A percentile compares a stretch with the other conserved stretches of the same genome.
These are phyloP conservation scores for Sparus aurata DNA, from an alignment of 2,797 vertebrate species.

Conservation along the genomic window DNA sequence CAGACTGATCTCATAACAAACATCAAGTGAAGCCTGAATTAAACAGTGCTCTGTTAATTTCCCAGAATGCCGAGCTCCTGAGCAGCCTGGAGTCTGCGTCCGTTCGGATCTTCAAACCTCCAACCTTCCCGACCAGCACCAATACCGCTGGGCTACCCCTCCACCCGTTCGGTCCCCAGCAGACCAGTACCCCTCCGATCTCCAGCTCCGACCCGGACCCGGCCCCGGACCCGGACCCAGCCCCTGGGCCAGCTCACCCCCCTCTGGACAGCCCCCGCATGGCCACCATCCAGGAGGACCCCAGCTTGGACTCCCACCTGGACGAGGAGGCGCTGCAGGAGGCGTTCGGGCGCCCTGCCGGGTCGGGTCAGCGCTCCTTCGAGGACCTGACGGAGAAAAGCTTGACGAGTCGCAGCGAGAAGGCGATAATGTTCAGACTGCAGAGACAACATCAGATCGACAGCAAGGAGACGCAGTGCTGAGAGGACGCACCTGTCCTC, in stretches of 20 bases:
- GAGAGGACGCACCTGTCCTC: constrained; percentile 49
- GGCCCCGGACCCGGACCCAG: background rate
- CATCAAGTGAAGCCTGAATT: background rate
- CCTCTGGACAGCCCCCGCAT: constrained; percentile 88
- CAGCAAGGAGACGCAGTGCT: constrained; percentile 97
- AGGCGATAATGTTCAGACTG: constrained; percentile 81
- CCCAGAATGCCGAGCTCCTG: constrained; percentile 94
- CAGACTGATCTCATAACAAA: too few species aligned
- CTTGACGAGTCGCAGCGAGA: constrained; percentile 80
- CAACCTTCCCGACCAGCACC: constrained; percentile 32
- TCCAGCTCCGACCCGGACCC: background rate
- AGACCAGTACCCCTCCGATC: constrained; percentile 73
- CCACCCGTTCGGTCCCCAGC: constrained; percentile 61
- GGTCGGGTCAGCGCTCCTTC: constrained; percentile 87
- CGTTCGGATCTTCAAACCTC: constrained; percentile 91
- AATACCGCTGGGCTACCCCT: constrained; percentile 44
- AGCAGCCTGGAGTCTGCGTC: constrained; percentile 96
- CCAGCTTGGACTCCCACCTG: constrained; percentile 89
- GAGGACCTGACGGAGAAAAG: constrained; percentile 92
- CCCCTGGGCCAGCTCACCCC: constrained; percentile 13
- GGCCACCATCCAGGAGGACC: constrained; percentile 97
- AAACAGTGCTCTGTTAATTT: background rate
- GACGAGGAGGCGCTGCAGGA: constrained; percentile 89
- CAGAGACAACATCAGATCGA: constrained; percentile 88
- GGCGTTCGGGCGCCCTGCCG: constrained; percentile 85